A percentile compares a stretch with the other conserved stretches of the same genome.
phyloP scores from a whole-genome alignment of 1,140 invertebrate genomes.

The Calliphora vicina region DNA sequence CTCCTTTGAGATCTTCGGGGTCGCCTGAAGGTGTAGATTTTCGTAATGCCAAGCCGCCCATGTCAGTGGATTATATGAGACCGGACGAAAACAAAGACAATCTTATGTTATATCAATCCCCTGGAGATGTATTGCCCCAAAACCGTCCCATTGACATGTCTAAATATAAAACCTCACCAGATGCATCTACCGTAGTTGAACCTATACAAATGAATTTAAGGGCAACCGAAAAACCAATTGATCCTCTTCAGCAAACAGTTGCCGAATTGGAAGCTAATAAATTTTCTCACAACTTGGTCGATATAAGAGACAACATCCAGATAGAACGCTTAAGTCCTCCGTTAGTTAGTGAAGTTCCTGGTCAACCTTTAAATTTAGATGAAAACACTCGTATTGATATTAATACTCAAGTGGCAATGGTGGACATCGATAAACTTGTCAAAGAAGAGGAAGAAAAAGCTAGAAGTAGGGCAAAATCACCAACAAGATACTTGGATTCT shows the following conservation, averaged over 20 bases:
- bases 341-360: slow-evolving; percentile 45
- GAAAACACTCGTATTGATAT: slow-evolving; percentile 55
- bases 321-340: slow-evolving; percentile 50
- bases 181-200: slow-evolving; percentile 24
- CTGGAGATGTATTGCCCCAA: slow-evolving; percentile 49
- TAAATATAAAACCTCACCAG: slow-evolving; percentile 42
- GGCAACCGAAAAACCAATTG: neutral
- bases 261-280: slow-evolving; percentile 51
- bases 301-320: slow-evolving; percentile 55
- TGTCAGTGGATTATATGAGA: slow-evolving; percentile 57
- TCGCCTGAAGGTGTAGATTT: neutral
- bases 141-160: slow-evolving; percentile 59
- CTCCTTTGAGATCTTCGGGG: neutral
- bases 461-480: slow-evolving; percentile 41
- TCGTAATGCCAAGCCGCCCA: neutral
- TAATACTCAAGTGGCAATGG: slow-evolving; percentile 45
- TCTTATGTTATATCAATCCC: neutral
- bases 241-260: slow-evolving; percentile 52
- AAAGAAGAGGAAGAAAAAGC: slow-evolving; percentile 49
- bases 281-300: slow-evolving; percentile 51
- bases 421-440: slow-evolving; percentile 52
- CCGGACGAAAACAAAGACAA: slow-evolving; percentile 52
- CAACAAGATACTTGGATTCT: slow-evolving; percentile 29
- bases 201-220: neutral
- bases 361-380: slow-evolving; percentile 44